Conservation (phyloP, 2,888 invertebrate species). For the Ornithoptera priamus region DNA sequence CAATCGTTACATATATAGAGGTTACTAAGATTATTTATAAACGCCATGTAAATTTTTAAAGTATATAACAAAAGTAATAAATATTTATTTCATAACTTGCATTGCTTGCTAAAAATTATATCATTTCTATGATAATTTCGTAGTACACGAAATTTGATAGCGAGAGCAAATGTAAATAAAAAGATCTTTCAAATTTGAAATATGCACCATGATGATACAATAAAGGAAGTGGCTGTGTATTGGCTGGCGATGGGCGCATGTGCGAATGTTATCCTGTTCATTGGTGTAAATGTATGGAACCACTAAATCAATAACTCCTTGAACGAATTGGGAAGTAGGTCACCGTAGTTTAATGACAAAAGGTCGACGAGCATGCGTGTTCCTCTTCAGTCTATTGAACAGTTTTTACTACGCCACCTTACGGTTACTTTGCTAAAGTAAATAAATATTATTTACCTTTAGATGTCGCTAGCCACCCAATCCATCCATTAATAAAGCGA, state of each 20-base stretch:
- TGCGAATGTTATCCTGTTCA: neutral
- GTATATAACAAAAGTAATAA: too few species aligned
- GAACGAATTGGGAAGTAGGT: slow-evolving; percentile 5
- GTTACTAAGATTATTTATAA: too few species aligned
- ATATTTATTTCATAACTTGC: too few species aligned
- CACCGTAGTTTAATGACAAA: neutral
- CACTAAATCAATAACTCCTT: neutral
- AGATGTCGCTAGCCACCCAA: slow-evolving; percentile 1
- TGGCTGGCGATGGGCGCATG: neutral
- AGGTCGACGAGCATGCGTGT: neutral
- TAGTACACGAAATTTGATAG: too few species aligned
- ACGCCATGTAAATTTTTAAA: too few species aligned
- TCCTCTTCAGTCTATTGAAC: neutral
- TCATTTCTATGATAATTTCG: too few species aligned
- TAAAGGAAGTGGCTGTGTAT: neutral
- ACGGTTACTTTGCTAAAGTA: neutral
- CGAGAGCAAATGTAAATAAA: too few species aligned
- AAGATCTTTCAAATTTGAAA: neutral
- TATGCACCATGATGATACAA: neutral
- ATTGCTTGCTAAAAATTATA: too few species aligned
- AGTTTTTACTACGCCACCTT: neutral
- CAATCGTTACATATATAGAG: too few species aligned
- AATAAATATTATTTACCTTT: neutral
- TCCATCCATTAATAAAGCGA: too few species aligned
- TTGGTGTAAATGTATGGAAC: neutral